Evolutionary conservation across 1,140 invertebrate species (phyloP), one percentile per base, ranked within the genome.

Genomic region (Oreohelix idahoensis): DNA sequence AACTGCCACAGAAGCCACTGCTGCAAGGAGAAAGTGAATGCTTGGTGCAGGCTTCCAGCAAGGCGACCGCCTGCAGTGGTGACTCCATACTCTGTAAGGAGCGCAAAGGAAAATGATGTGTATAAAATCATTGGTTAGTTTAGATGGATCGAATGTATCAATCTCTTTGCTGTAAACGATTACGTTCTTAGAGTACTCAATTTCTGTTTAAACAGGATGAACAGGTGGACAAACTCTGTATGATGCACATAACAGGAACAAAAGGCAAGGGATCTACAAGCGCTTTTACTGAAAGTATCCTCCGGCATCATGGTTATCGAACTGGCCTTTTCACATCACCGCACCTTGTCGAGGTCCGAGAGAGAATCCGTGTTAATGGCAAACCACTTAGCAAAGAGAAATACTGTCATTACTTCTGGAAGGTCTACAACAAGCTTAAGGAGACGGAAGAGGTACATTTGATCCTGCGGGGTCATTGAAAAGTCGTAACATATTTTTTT

Each of bases 181-280:
- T n/a, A n/a, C n/a, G n/a, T n/a, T n/a, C n/a, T n/a, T n/a, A n/a
- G n/a, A n/a, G n/a, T n/a, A n/a, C n/a, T 49, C 17, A 49, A 49
- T 49, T 8, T 17, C 45, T 49, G 10, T 49, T 51, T 35, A 29
- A 88, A 79, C 81, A 91, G 89, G 53, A 90, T 63, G 87, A 88
- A 78, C 89, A 94, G 85, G 83, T 95, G 26, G 92, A 94, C 85
- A 83, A 86, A 32, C 89, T 99, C 20, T 95, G 96, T 77, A 94
- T 98, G 13, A 98, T 99, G 87, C 98, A 99, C 94, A 95, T 99
- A 0, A 94, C 96, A 87, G 99, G 99, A 11, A 99, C 98, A 0
- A 99, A 99, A 94, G 98, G 98, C 51, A 95, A 95, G 91, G 95
- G 95, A 32, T 98, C 97, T 26, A 99, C 98, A 0, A 98, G 98